phyloP scores from a whole-genome alignment of 2,113 vertebrate species.

The Pelmatolapia mariae region DNA sequence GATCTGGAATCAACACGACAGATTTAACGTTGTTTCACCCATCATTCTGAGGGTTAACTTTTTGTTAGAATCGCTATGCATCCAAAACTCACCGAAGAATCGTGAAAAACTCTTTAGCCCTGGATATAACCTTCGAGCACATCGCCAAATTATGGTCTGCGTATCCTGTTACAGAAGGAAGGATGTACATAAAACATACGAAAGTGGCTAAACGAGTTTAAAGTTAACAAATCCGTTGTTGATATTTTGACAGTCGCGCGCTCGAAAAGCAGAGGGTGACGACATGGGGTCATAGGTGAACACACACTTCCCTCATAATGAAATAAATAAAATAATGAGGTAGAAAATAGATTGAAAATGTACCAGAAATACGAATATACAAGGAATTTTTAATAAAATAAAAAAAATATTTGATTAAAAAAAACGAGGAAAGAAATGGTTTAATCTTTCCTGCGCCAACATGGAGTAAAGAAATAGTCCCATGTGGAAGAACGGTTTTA shows the following conservation, averaged over 20 bases:
- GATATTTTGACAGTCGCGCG: constrained; percentile 53
- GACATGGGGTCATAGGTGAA: constrained; percentile 24
- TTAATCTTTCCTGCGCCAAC: constrained; percentile 13
- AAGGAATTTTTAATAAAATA: fast-evolving
- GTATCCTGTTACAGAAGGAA: background rate
- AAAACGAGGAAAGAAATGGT: constrained; percentile 12
- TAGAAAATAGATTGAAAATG: background rate
- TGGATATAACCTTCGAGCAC: constrained; percentile 29
- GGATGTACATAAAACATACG: background rate
- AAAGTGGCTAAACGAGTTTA: background rate
- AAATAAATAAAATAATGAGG: background rate
- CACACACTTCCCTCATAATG: background rate
- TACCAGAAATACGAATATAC: fast-evolving
- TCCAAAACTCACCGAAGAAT: constrained; percentile 51
- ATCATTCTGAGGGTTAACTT: background rate
- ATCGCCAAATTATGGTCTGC: background rate
- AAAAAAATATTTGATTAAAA: background rate
- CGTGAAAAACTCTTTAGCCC: constrained; percentile 32
- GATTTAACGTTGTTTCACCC: background rate
- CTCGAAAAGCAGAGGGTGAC: background rate
- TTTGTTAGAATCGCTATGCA: background rate
- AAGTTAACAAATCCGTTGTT: background rate
- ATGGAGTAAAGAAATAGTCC: constrained; percentile 47
- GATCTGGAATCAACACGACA: background rate
- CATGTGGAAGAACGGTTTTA: background rate